Conservation (phyloP, 1,140 invertebrate species). For the Streblospio benedicti region DNA sequence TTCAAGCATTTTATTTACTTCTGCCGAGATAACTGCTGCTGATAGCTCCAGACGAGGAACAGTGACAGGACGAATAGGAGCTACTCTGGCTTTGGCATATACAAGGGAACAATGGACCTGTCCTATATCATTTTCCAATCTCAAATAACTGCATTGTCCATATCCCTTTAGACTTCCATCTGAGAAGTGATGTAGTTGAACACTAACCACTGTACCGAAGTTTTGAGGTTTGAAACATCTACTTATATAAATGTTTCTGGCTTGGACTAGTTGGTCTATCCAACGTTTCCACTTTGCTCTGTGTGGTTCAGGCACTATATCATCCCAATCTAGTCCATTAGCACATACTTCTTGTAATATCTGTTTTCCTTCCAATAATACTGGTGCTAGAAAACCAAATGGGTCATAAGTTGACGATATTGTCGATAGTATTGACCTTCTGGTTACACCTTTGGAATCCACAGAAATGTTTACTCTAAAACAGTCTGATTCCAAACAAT, state of each 20-base stretch:
- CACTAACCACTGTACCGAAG: too few relatives aligned
- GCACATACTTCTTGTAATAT: background rate
- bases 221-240: background rate
- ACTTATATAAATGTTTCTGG: background rate
- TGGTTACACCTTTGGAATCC: background rate
- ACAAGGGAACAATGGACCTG: background rate
- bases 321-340: background rate
- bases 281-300: background rate
- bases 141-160: background rate
- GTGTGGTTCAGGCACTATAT: background rate
- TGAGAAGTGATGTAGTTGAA: background rate
- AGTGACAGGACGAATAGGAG: background rate
- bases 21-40: background rate
- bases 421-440: background rate
- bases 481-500: background rate
- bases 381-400: conserved; percentile 22
- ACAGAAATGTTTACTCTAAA: background rate
- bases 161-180: background rate
- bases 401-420: background rate
- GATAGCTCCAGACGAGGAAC: background rate
- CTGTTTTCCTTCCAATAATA: conserved; percentile 23
- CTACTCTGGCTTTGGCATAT: background rate
- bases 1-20: background rate
- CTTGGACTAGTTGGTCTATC: background rate
- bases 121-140: background rate